A percentile compares a stretch with the other conserved stretches of the same genome.
Evolutionary conservation across 30 jellyfish, hydroid and myxozoan species (phyloP).

Genomic region (Aurelia sp.): DNA sequence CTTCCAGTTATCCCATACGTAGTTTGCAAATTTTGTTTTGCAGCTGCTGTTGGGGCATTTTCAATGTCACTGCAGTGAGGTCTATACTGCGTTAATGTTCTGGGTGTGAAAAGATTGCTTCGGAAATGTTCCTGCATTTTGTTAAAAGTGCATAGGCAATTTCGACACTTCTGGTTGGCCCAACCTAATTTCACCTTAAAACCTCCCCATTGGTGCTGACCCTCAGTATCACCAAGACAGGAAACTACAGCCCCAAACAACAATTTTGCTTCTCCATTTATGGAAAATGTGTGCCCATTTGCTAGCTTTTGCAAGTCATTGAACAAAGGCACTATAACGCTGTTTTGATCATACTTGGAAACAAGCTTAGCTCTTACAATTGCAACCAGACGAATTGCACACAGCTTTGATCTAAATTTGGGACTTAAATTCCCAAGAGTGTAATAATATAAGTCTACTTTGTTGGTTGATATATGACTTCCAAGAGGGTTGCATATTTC

Average conservation of each 20-base stretch:
- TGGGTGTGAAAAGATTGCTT: neutral
- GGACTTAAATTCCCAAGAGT: conserved; percentile 31
- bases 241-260: conserved; percentile 20
- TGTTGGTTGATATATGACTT: conserved; percentile 5
- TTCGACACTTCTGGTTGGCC: conserved; percentile 20
- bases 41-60: conserved; percentile 5
- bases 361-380: conserved; percentile 16
- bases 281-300: neutral
- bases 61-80: neutral
- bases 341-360: neutral
- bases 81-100: neutral
- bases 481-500: conserved; percentile 50
- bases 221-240: conserved; percentile 33
- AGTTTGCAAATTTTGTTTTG: conserved; percentile 2
- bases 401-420: neutral
- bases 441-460: conserved; percentile 5
- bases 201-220: conserved; percentile 45
- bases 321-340: neutral
- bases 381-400: conserved; percentile 19
- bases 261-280: neutral
- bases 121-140: neutral
- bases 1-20: conserved; percentile 18
- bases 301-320: neutral
- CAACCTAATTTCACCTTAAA: conserved; percentile 24
- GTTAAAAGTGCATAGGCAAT: neutral